These are phyloP conservation scores for Elmis aenea DNA, from an alignment of 2,888 invertebrate species.

Conservation along the genomic window DNA sequence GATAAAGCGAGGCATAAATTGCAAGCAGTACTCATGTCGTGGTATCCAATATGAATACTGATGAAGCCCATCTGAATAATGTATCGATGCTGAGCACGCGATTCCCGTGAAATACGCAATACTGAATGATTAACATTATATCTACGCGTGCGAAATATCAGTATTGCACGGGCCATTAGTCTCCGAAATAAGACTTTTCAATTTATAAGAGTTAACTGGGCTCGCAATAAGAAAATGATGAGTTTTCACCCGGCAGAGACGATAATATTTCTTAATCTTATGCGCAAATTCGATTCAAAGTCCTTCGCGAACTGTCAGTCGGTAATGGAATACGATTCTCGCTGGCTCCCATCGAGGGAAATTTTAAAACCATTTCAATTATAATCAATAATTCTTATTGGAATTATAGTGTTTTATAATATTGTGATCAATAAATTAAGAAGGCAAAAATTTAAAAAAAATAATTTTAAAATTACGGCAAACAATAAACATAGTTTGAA, in stretches of 20 bases:
- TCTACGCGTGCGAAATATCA: constrained; percentile 17
- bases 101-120: constrained; percentile 14
- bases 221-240: constrained; percentile 14
- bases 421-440: too few species aligned
- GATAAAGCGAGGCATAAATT: too few species aligned
- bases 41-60: constrained; percentile 17
- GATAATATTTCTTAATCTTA: constrained; percentile 19
- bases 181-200: constrained; percentile 17
- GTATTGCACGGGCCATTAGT: constrained; percentile 17
- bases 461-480: too few species aligned
- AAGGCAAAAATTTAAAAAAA: too few species aligned
- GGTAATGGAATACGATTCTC: constrained; percentile 1
- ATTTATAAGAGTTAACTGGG: constrained; percentile 14
- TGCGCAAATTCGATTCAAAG: constrained; percentile 11
- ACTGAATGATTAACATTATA: constrained; percentile 17
- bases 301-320: not conserved
- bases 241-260: constrained; percentile 13
- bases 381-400: too few species aligned
- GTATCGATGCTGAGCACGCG: constrained; percentile 10
- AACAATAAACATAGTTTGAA: too few species aligned
- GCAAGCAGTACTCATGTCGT: constrained; percentile 15
- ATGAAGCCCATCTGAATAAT: constrained; percentile 14
- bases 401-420: too few species aligned
- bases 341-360: too few species aligned
- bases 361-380: too few species aligned